Evolutionary conservation across 2,113 vertebrate species (phyloP).

Genomic region (Laticauda colubrina): DNA sequence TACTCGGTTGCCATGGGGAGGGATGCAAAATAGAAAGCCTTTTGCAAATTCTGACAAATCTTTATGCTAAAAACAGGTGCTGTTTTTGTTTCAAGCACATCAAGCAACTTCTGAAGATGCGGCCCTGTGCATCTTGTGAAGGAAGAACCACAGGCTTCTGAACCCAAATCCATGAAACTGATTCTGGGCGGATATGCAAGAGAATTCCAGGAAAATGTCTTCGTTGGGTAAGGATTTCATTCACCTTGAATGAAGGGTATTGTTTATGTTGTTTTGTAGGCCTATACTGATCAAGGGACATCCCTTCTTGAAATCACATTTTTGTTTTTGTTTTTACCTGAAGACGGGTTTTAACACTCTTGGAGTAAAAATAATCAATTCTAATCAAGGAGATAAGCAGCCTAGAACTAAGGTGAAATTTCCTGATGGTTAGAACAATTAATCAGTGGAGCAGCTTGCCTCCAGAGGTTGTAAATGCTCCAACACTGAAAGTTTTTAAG

Average conservation of each 20-base stretch:
- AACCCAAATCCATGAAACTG: neutral
- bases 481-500: too few species aligned
- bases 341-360: neutral
- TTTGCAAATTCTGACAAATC: neutral
- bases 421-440: too few species aligned
- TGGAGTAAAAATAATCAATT: neutral
- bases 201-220: slow-evolving; percentile 22
- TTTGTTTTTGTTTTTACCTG: neutral
- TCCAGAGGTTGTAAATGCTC: too few species aligned
- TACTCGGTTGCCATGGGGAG: too few species aligned
- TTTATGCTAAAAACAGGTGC: neutral
- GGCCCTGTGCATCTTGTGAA: neutral
- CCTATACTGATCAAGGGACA: neutral
- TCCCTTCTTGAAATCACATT: neutral
- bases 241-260: neutral
- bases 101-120: neutral
- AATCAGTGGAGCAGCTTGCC: too few species aligned
- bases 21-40: neutral
- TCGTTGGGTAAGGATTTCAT: slow-evolving; percentile 3
- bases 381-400: too few species aligned
- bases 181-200: neutral
- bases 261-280: neutral
- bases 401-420: too few species aligned
- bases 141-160: neutral
- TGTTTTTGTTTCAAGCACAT: neutral